phyloP scores from a whole-genome alignment of 2,888 invertebrate genomes.

The Agrotis puta region DNA sequence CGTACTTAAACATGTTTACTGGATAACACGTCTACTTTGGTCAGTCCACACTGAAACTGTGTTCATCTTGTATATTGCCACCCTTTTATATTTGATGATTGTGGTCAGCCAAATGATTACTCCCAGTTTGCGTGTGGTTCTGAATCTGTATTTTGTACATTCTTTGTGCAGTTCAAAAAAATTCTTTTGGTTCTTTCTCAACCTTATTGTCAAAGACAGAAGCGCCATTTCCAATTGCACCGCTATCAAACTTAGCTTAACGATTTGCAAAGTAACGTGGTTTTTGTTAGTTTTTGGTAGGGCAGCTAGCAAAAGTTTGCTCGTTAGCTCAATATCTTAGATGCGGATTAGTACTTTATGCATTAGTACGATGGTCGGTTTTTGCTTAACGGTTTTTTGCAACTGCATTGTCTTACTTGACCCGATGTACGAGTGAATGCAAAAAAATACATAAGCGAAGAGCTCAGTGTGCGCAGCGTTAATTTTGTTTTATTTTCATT shows the following conservation, averaged over 20 bases:
- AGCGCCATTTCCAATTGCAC: slow-evolving; percentile 58
- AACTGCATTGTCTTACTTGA: slow-evolving; percentile 62
- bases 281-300: slow-evolving; percentile 71
- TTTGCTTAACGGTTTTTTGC: slow-evolving; percentile 52
- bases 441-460: slow-evolving; percentile 54
- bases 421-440: slow-evolving; percentile 63
- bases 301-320: slow-evolving; percentile 72
- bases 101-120: slow-evolving; percentile 80
- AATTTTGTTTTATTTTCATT: slow-evolving; percentile 59
- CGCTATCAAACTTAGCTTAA: slow-evolving; percentile 31
- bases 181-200: background rate
- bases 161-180: slow-evolving; percentile 51
- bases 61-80: slow-evolving; percentile 70
- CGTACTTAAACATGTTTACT: slow-evolving; percentile 74
- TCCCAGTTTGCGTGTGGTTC: slow-evolving; percentile 73
- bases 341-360: slow-evolving; percentile 52
- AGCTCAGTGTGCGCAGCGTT: slow-evolving; percentile 55
- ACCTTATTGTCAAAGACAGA: slow-evolving; percentile 49
- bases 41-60: slow-evolving; percentile 70
- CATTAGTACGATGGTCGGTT: slow-evolving; percentile 54
- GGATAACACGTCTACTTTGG: slow-evolving; percentile 69
- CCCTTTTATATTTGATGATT: slow-evolving; percentile 83
- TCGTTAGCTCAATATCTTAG: slow-evolving; percentile 44
- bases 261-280: slow-evolving; percentile 60
- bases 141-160: slow-evolving; percentile 66